Percentiles rank a stretch among this genome's conserved stretches.
phyloP scores from a whole-genome alignment of 1,140 invertebrate genomes.

The Bilobella aurantiaca region DNA sequence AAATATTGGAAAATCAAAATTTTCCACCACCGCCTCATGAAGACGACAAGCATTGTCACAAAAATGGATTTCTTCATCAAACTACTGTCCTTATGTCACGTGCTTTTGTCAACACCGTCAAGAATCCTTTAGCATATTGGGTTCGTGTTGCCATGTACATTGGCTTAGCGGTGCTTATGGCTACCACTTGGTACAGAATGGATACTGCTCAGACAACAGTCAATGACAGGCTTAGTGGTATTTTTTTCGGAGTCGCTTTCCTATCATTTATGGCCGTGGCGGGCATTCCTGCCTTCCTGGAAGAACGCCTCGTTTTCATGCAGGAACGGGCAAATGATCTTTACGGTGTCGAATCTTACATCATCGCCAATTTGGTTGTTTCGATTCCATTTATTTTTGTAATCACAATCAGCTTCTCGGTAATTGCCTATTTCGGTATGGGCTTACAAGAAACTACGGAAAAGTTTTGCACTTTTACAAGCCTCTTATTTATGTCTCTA shows the following conservation, averaged over 20 bases:
- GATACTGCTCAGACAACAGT: neutral
- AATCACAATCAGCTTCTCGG: neutral
- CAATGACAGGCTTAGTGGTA: neutral
- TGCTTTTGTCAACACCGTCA: neutral
- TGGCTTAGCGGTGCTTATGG: neutral
- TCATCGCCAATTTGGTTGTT: neutral
- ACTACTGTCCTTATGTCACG: neutral
- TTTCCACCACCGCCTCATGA: neutral
- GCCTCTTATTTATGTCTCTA: neutral
- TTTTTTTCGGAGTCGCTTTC: slow-evolving; percentile 5
- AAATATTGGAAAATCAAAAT: neutral
- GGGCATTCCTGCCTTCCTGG: neutral
- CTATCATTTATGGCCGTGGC: slow-evolving; percentile 5
- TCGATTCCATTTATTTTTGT: slow-evolving; percentile 5
- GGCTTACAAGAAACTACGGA: neutral
- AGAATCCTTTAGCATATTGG: slow-evolving; percentile 5
- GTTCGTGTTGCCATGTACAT: slow-evolving; percentile 6
- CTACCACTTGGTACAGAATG: slow-evolving; percentile 1
- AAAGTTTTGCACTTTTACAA: slow-evolving; percentile 1
- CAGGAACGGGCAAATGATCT: neutral
- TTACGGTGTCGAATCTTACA: neutral
- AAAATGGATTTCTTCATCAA: neutral
- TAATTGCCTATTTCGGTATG: neutral
- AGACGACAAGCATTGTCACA: neutral
- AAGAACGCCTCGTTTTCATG: slow-evolving; percentile 4